Base-by-base conservation (phyloP, 2,888 invertebrate species). In the Drosophila anomalipes region DNA sequence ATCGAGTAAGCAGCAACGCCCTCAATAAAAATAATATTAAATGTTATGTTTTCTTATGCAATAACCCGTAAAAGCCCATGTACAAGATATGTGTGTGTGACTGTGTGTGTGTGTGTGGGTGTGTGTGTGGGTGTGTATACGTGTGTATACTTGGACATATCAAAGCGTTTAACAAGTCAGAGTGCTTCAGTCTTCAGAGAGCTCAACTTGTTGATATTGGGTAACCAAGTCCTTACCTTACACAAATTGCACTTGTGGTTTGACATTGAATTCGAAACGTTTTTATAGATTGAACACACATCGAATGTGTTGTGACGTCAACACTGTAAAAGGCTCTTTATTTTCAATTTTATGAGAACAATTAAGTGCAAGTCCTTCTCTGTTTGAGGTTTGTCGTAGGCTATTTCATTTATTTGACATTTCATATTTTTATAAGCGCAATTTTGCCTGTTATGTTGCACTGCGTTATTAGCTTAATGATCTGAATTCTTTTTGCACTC, bases 1-100 rank as follows among this genome's bases (percentile, higher is more conserved):
- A 69, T 65, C 60, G 73, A 69, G 78, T 41, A 37, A 37, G 57
- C 30, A 49, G 69, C 16, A 14, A 1, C 39, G 39, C 3, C 22
- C 19, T 19, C 67, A 64, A 47, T 74, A 54, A 74, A 77, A 74
- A 65, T 60, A 63, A 79, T 70, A 74, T 74, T 60, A 74, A 79
- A 70, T 63, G 56, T 63, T 30, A 57, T 63, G 39, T 65, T 78
- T 61, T 35, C 57, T 66, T 41, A 41, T 60, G 57, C 59, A 49
- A 74, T 63, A 77, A 79, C 41, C 61, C 66, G 44, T 67, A 60
- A 64, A 65, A 57, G 28, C 6, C 49, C 22, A 28, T 22, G 52
- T 26, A 33, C 33, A 37, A 6, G 19, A 26, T n/a, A 30, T 60
- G 7, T 14, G 16, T 0, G 6, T 7, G 37, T n/a, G n/a, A n/a